Evolutionary conservation across 2,113 vertebrate genomes (phyloP).

Genomic region (Sceloporus undulatus): DNA sequence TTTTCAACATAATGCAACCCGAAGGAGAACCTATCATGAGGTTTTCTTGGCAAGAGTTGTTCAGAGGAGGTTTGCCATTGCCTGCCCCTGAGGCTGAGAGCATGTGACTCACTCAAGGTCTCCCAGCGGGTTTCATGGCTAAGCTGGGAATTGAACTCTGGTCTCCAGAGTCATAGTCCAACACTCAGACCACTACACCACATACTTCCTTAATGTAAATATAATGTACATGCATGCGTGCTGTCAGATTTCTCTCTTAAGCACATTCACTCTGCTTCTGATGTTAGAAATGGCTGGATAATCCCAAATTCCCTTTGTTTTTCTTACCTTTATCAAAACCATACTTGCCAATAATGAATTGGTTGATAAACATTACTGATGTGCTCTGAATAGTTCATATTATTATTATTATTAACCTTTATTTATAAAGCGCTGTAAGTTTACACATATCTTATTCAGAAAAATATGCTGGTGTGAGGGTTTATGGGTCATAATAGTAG

Average conservation of each 20-base stretch:
- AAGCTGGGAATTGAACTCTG: too few species aligned
- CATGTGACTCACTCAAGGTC: too few species aligned
- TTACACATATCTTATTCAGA: conserved; percentile 5
- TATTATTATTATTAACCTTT: too few species aligned
- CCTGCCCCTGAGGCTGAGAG: too few species aligned
- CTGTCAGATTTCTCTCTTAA: not conserved
- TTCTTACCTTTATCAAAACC: not conserved
- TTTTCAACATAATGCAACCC: too few species aligned
- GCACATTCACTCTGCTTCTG: not conserved
- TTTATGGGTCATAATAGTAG: not conserved
- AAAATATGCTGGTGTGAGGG: not conserved
- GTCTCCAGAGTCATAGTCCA: too few species aligned
- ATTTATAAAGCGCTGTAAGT: too few species aligned
- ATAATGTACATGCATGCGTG: not conserved
- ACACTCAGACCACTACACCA: too few species aligned
- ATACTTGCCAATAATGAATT: not conserved
- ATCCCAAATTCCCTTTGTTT: not conserved
- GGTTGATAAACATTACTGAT: not conserved
- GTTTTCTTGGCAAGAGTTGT: too few species aligned
- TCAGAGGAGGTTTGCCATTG: too few species aligned
- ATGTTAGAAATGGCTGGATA: not conserved
- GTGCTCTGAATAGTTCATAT: not conserved
- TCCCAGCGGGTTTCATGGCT: too few species aligned
- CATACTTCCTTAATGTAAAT: not conserved
- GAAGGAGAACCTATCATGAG: too few species aligned